Percentiles rank a stretch among this genome's conserved stretches.
These are phyloP conservation scores for Drosophila kanapiae DNA, from an alignment of 1,140 invertebrate genomes.

Conservation along the genomic window DNA sequence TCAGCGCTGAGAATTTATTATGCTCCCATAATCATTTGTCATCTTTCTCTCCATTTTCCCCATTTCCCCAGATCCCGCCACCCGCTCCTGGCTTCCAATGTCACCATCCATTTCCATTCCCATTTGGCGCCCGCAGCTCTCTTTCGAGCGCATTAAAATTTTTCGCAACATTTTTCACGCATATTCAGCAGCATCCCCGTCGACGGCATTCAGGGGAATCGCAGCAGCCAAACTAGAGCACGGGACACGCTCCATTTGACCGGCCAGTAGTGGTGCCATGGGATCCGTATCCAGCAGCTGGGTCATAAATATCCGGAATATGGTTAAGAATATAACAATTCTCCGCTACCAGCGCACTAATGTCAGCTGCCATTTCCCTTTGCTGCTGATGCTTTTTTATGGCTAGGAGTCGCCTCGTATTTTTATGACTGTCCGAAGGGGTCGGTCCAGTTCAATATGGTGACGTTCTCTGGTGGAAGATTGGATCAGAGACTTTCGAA, in stretches of 20 bases:
- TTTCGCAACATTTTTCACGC: slow-evolving; percentile 80
- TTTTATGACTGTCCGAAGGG: slow-evolving; percentile 39
- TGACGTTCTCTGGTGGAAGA: neutral
- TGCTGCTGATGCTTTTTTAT: slow-evolving; percentile 44
- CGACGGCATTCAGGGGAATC: slow-evolving; percentile 10
- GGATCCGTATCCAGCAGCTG: slow-evolving; percentile 17
- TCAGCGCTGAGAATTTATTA: slow-evolving; percentile 77
- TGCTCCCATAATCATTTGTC: slow-evolving; percentile 82
- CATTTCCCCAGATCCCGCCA: slow-evolving; percentile 1
- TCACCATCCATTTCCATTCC: slow-evolving; percentile 59
- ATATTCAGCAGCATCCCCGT: slow-evolving; percentile 52
- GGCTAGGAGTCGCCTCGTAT: neutral
- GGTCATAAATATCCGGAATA: slow-evolving; percentile 79
- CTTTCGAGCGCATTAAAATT: slow-evolving; percentile 73
- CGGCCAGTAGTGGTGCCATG: slow-evolving; percentile 11
- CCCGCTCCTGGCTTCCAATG: neutral
- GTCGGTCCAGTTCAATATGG: slow-evolving; percentile 26
- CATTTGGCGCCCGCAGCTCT: slow-evolving; percentile 72
- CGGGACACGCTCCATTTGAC: slow-evolving; percentile 59
- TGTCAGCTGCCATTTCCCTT: slow-evolving; percentile 33
- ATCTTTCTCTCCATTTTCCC: slow-evolving; percentile 64
- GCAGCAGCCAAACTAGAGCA: slow-evolving; percentile 38
- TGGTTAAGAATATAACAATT: slow-evolving; percentile 83
- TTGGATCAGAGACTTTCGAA: neutral
- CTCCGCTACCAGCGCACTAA: slow-evolving; percentile 29